Percentiles rank a stretch among this genome's conserved stretches.
phyloP scores from a whole-genome alignment of 2,113 vertebrate genomes.

The Lepus europaeus region DNA sequence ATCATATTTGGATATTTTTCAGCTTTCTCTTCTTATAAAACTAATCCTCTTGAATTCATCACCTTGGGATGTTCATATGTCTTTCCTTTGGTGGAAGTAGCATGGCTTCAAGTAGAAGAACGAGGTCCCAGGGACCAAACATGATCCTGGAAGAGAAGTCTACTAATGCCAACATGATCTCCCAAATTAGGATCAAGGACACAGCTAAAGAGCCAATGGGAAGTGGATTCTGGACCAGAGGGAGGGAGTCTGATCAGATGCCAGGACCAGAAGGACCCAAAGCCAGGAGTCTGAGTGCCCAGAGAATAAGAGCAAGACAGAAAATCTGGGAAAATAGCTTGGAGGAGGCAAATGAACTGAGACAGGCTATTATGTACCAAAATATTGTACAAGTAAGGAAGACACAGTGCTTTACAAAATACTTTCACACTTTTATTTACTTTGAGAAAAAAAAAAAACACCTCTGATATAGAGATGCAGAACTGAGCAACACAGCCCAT shows the following conservation, averaged over 20 bases:
- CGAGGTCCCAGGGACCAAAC: background rate
- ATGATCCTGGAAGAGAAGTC: background rate
- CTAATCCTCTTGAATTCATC: background rate
- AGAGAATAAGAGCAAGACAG: background rate
- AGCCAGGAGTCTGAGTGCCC: background rate
- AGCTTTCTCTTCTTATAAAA: constrained; percentile 23
- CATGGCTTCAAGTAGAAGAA: background rate
- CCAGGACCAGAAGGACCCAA: background rate
- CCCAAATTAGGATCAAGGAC: too few species aligned
- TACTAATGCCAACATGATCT: background rate
- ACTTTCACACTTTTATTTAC: background rate
- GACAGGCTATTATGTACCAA: background rate
- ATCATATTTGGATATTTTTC: background rate
- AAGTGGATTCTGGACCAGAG: background rate
- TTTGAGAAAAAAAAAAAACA: background rate
- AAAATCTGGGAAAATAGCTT: background rate
- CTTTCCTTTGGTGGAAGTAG: background rate
- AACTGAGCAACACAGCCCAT: background rate
- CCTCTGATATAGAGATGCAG: background rate
- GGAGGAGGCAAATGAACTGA: background rate
- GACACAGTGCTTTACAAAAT: background rate
- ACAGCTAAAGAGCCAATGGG: background rate
- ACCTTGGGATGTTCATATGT: background rate
- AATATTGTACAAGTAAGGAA: background rate
- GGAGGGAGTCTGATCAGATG: background rate